These are phyloP conservation scores for Eudemis profundana DNA, from an alignment of 2,888 invertebrate species.

Conservation along the genomic window DNA sequence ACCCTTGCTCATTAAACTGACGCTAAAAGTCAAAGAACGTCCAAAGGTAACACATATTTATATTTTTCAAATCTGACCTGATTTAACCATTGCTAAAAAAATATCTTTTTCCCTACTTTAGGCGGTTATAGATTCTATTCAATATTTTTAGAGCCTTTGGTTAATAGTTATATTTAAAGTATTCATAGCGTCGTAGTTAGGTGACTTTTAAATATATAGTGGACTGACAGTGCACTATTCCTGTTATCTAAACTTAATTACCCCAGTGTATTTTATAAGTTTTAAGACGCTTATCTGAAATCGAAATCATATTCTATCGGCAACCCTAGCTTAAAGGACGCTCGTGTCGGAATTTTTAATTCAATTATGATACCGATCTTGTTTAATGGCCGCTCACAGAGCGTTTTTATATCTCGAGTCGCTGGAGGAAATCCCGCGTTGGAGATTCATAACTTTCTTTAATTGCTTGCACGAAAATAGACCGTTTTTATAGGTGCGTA, in stretches of 20 bases:
- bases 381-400: slow-evolving; percentile 80
- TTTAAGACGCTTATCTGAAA: background rate
- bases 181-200: too few relatives aligned
- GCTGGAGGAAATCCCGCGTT: slow-evolving; percentile 45
- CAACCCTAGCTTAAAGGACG: slow-evolving; percentile 62
- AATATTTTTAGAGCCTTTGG: too few relatives aligned
- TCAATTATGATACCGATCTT: slow-evolving; percentile 85
- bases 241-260: background rate
- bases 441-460: slow-evolving; percentile 67
- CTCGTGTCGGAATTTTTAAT: slow-evolving; percentile 84
- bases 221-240: too few relatives aligned
- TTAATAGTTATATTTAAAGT: too few relatives aligned
- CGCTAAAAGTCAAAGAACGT: too few relatives aligned
- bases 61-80: too few relatives aligned
- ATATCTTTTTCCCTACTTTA: too few relatives aligned
- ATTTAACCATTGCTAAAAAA: too few relatives aligned
- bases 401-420: slow-evolving; percentile 64
- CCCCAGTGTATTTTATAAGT: background rate
- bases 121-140: too few relatives aligned
- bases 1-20: too few relatives aligned
- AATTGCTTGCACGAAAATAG: slow-evolving; percentile 59
- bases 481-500: slow-evolving; percentile 47
- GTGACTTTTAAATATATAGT: too few relatives aligned
- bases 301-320: slow-evolving; percentile 40
- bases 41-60: too few relatives aligned